These are phyloP conservation scores for Macrostomum cliftonense DNA, from an alignment of 2,888 invertebrate species.

Conservation along the genomic window DNA sequence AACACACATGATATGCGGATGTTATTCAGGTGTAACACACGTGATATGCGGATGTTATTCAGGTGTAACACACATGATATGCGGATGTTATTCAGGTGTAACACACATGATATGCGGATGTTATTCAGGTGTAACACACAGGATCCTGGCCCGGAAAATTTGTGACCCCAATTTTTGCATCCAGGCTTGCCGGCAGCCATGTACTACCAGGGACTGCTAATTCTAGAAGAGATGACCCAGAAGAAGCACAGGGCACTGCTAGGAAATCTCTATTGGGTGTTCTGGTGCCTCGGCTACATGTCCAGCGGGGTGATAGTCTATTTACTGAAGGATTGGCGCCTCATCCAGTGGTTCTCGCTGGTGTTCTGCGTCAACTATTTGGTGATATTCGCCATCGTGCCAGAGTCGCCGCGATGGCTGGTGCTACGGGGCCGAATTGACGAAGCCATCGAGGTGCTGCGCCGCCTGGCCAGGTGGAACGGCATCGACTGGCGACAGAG, in stretches of 20 bases:
- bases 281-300: slow-evolving; percentile 6
- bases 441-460: slow-evolving; percentile 2
- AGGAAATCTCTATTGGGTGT: slow-evolving; percentile 3
- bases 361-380: too few species aligned
- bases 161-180: too few species aligned
- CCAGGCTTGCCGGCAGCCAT: neutral
- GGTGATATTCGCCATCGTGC: neutral
- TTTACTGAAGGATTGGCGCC: neutral
- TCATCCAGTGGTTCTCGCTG: too few species aligned
- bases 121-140: too few species aligned
- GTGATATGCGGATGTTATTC: too few species aligned
- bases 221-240: neutral
- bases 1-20: too few species aligned
- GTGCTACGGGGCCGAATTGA: neutral
- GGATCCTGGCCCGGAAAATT: too few species aligned
- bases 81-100: too few species aligned
- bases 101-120: too few species aligned
- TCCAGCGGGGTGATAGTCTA: slow-evolving; percentile 1
- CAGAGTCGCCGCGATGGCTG: slow-evolving; percentile 10
- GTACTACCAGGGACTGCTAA: neutral
- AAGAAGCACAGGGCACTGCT: neutral
- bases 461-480: neutral
- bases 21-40: too few species aligned
- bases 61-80: too few species aligned
- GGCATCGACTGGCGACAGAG: neutral